These are phyloP conservation scores for Epinotia ramella DNA, from an alignment of 2,888 invertebrate genomes.

Conservation along the genomic window DNA sequence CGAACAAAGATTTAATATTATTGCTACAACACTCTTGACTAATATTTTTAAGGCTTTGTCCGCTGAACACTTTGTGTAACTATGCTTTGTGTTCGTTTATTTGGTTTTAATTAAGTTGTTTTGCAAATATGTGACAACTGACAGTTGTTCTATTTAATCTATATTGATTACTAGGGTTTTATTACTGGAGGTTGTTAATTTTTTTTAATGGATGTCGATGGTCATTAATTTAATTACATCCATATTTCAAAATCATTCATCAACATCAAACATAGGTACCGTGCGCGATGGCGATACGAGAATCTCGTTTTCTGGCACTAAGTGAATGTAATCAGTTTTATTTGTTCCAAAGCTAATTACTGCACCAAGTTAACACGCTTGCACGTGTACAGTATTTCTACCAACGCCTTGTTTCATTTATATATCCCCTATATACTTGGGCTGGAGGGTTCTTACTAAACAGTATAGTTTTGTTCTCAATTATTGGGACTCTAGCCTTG, in stretches of 20 bases:
- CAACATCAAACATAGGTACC: too few relatives aligned
- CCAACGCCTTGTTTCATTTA: slow-evolving; percentile 2
- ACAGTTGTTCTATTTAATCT: too few relatives aligned
- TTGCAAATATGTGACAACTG: too few relatives aligned
- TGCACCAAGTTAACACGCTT: not conserved
- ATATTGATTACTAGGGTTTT: too few relatives aligned
- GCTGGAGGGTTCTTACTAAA: too few relatives aligned
- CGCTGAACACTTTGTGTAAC: not conserved
- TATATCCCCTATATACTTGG: too few relatives aligned
- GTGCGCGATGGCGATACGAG: not conserved
- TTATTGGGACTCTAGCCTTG: slow-evolving; percentile 58
- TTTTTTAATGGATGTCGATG: too few relatives aligned
- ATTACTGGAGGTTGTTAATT: too few relatives aligned
- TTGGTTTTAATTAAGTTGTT: too few relatives aligned
- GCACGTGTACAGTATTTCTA: too few relatives aligned
- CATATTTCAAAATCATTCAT: not conserved
- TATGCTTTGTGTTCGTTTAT: not conserved
- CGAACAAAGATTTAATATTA: slow-evolving; percentile 3
- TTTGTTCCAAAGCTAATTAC: not conserved
- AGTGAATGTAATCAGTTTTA: not conserved
- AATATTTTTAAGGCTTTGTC: not conserved
- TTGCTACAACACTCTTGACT: not conserved
- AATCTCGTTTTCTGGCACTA: not conserved
- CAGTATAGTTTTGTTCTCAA: slow-evolving; percentile 65
- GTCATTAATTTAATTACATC: too few relatives aligned